Percentiles rank a stretch among this genome's conserved stretches.
Conservation (phyloP, 2,113 vertebrate species). For the Garra rufa region DNA sequence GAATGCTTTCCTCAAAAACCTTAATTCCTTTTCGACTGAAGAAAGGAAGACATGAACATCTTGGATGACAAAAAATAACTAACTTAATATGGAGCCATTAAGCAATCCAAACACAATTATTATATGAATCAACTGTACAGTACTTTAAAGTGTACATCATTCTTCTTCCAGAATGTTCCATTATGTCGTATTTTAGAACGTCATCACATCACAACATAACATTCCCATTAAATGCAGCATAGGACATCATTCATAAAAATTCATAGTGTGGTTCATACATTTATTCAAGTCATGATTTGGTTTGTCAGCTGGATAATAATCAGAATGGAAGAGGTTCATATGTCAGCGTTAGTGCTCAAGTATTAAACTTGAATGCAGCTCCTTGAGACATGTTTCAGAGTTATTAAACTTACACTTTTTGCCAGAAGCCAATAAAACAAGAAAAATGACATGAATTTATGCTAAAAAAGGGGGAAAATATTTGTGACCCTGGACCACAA, state of each 20-base stretch:
- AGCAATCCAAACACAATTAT: background rate
- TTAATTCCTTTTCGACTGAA: too few relatives aligned
- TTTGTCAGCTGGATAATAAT: background rate
- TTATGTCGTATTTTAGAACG: background rate
- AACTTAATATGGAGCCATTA: background rate
- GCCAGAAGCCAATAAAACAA: background rate
- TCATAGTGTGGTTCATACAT: background rate
- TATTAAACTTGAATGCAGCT: background rate
- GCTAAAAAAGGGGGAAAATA: background rate
- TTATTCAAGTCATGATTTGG: background rate
- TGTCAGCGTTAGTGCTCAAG: too few relatives aligned
- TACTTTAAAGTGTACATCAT: background rate
- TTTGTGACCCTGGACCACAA: too few relatives aligned
- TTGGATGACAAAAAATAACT: background rate
- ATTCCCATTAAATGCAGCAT: background rate
- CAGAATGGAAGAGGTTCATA: background rate
- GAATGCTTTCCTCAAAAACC: too few relatives aligned
- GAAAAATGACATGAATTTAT: background rate
- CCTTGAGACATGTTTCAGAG: background rate
- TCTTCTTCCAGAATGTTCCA: background rate
- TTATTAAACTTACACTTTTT: background rate
- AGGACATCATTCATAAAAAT: background rate
- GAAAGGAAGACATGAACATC: too few relatives aligned
- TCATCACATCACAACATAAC: background rate
- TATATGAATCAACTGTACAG: background rate